Percentiles rank a stretch among this genome's conserved stretches.
Conservation (phyloP, 2,797 vertebrate genomes). For the Eulemur rubriventer region DNA sequence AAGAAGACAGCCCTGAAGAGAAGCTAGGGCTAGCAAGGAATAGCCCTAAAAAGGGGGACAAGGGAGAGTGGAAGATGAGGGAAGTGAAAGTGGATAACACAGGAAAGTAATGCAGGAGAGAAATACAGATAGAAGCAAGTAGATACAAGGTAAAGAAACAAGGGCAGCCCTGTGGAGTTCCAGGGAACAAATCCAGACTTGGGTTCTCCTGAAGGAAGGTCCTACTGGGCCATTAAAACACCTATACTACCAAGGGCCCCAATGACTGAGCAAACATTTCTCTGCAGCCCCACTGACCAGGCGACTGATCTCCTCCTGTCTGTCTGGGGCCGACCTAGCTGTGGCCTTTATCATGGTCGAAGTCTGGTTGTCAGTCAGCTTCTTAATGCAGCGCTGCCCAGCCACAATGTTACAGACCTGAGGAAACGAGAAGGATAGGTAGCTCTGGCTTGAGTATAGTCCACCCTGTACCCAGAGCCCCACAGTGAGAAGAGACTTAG, state of each 20-base stretch:
- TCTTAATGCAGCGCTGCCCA: constrained; percentile 98
- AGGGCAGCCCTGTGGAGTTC: background rate
- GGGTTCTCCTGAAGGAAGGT: background rate
- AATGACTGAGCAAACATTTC: constrained; percentile 2
- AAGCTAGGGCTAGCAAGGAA: constrained; percentile 32
- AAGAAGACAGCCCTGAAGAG: constrained; percentile 43
- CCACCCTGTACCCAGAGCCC: background rate
- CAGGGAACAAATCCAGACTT: constrained; percentile 31
- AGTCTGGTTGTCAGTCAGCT: constrained; percentile 99
- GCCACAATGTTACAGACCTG: constrained; percentile 99
- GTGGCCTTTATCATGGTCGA: constrained; percentile 99
- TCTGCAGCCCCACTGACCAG: constrained; percentile 89
- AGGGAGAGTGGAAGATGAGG: background rate
- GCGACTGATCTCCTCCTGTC: constrained; percentile 98
- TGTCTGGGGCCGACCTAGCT: constrained; percentile 96
- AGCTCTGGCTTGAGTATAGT: constrained; percentile 11
- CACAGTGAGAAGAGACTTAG: background rate
- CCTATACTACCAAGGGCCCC: constrained; percentile 23
- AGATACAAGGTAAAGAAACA: constrained; percentile 35
- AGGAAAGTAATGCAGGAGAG: constrained; percentile 1
- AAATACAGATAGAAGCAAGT: constrained; percentile 11
- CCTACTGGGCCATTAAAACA: constrained; percentile 4
- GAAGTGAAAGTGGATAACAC: background rate
- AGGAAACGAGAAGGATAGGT: constrained; percentile 42
- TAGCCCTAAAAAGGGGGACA: background rate